Conservation (phyloP, 2,888 invertebrate species). For the Drosophila greeni region DNA sequence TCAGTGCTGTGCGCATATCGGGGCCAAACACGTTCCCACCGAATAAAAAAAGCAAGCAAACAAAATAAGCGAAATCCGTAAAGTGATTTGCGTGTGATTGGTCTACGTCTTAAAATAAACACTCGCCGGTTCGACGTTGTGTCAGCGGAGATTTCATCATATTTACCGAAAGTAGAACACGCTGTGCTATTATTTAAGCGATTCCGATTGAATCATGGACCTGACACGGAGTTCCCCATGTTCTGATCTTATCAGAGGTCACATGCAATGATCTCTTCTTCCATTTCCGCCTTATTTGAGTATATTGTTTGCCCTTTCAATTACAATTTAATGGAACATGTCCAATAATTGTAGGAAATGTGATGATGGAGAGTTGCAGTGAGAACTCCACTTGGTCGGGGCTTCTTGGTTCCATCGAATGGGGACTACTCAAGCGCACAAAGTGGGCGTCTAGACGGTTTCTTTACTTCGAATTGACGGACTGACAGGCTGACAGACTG, state of each 20-base stretch:
- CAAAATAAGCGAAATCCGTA: constrained; percentile 16
- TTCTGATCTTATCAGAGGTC: constrained; percentile 31
- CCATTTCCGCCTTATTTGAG: constrained; percentile 16
- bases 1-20: constrained; percentile 24
- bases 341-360: constrained; percentile 3
- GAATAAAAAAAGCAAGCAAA: constrained; percentile 20
- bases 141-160: constrained; percentile 40
- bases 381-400: constrained; percentile 5
- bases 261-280: constrained; percentile 33
- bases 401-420: constrained; percentile 37
- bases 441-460: constrained; percentile 26
- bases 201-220: constrained; percentile 30
- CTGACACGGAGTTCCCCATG: constrained; percentile 17
- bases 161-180: constrained; percentile 39
- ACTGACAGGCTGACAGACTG: too few species aligned
- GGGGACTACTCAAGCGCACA: constrained; percentile 42
- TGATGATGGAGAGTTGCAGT: not conserved
- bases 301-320: constrained; percentile 11
- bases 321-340: constrained; percentile 17
- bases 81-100: constrained; percentile 21
- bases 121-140: constrained; percentile 35
- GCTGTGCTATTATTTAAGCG: constrained; percentile 53
- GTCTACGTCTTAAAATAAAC: constrained; percentile 30
- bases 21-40: constrained; percentile 38
- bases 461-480: constrained; percentile 35